Conservation (phyloP, 1,140 invertebrate species). For the Nephila pilipes region DNA sequence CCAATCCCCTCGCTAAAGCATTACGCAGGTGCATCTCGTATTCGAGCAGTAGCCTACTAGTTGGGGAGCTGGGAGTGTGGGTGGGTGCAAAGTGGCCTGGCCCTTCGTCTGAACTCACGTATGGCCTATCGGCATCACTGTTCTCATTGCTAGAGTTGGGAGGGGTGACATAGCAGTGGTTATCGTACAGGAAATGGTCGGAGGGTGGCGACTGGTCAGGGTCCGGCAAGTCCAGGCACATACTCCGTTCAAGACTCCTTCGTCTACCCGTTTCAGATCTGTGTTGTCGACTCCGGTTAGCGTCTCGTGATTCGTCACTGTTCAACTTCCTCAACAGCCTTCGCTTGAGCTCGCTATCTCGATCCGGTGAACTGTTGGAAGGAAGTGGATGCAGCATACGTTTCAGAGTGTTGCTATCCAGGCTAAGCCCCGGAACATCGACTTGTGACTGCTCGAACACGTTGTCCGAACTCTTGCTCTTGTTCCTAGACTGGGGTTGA, state of each 20-base stretch:
- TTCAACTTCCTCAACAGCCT: slow-evolving; percentile 68
- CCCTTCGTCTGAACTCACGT: slow-evolving; percentile 77
- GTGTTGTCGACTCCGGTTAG: slow-evolving; percentile 62
- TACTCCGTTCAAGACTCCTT: slow-evolving; percentile 81
- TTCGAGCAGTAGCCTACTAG: slow-evolving; percentile 79
- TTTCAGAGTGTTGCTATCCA: slow-evolving; percentile 93
- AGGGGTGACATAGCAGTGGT: slow-evolving; percentile 88
- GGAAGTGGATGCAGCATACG: slow-evolving; percentile 96
- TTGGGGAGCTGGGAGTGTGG: slow-evolving; percentile 76
- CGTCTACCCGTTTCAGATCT: slow-evolving; percentile 77
- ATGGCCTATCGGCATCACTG: slow-evolving; percentile 74
- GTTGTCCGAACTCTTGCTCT: slow-evolving; percentile 91
- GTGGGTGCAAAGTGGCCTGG: slow-evolving; percentile 47
- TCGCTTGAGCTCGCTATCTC: slow-evolving; percentile 87
- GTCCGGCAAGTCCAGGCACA: slow-evolving; percentile 89
- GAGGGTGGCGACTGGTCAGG: slow-evolving; percentile 77
- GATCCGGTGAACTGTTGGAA: slow-evolving; percentile 85
- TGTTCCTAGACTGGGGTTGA: slow-evolving; percentile 6
- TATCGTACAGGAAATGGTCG: slow-evolving; percentile 84
- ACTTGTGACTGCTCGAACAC: slow-evolving; percentile 84
- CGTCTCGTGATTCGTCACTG: slow-evolving; percentile 54
- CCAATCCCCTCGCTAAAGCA: slow-evolving; percentile 96
- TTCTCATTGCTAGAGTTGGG: slow-evolving; percentile 78
- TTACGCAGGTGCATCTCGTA: slow-evolving; percentile 97
- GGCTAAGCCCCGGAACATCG: slow-evolving; percentile 81